Evolutionary conservation across 1,140 invertebrate genomes (phyloP), one percentile per base, ranked within the genome.

Genomic region (Zaprionus ornatus): DNA sequence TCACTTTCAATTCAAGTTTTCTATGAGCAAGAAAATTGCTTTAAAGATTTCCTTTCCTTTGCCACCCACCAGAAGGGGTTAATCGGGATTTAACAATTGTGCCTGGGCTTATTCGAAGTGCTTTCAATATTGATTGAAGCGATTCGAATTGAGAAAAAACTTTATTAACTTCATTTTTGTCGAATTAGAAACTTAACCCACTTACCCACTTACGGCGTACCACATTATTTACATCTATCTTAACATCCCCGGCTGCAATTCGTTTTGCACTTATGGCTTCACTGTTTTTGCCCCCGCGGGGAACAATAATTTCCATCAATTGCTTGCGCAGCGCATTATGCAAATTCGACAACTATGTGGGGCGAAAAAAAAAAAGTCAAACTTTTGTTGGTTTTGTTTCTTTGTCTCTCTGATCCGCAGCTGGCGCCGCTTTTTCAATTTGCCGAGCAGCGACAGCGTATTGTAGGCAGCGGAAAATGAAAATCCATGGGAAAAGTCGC

Each of bases 261-360:
- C 50, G 32, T 55, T 48, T 37, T 25, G 13, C 32, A 57, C 21
- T 57, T 71, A 59, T 67, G 40, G 29, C 57, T 42, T 37, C 57
- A 21, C 25, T 40, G 57, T 54, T n/a, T 40, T 62, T 55, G 17
- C 52, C 9, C 17, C n/a, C 15, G 19, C 59, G 5, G 52, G 52
- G 7, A n/a, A 61, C 37, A 64, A 71, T 48, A 66, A 76, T 63
- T 61, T 71, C 13, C 37, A 42, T 66, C 50, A 67, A 76, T 76
- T 71, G 76, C 52, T 71, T 56, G 52, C 77, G 42, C 56, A 52
- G 57, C 62, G 73, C 40, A 72, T 79, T 79, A 76, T 76, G 77
- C 67, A 79, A 79, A 79, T 72, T 70, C 70, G n/a, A 6, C 48
- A 78, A 78, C 72, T 78, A 75, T 74, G 23, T 25, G 25, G 19